Conservation (phyloP, 2,797 vertebrate genomes). For the Platyrinchus mystaceus region DNA sequence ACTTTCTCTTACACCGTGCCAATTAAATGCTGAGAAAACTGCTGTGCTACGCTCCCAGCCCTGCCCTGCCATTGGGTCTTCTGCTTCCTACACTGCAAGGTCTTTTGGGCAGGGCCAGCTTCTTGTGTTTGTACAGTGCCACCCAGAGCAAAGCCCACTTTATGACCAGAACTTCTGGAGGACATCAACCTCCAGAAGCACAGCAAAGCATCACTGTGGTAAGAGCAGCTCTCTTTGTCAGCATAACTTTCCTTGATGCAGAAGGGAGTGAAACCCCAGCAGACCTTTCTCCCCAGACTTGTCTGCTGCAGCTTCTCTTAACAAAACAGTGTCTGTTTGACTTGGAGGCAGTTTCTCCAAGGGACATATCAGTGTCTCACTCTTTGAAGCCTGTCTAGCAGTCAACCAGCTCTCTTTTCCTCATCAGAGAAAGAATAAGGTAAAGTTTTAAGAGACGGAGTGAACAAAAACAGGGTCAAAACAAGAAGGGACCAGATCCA, state of each 20-base stretch:
- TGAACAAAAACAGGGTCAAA: neutral
- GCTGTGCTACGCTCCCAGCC: neutral
- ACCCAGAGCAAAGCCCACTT: neutral
- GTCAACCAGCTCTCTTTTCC: neutral
- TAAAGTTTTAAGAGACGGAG: neutral
- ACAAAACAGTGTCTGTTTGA: neutral
- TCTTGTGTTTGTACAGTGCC: neutral
- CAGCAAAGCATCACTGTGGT: neutral
- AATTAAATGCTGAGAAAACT: neutral
- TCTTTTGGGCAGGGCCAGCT: neutral
- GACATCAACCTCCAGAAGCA: neutral
- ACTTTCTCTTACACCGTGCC: neutral
- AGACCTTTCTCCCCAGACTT: neutral
- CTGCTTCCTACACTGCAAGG: neutral
- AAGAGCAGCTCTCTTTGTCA: neutral
- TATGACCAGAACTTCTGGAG: neutral
- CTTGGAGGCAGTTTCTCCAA: neutral
- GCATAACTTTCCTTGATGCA: neutral
- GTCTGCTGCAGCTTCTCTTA: neutral
- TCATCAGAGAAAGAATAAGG: neutral
- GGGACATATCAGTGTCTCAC: neutral
- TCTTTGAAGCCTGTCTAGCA: neutral
- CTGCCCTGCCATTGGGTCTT: neutral
- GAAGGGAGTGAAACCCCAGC: neutral
- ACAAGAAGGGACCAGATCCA: neutral